Percentiles rank a stretch among this genome's conserved stretches.
phyloP scores from a whole-genome alignment of 2,888 invertebrate species.

The Macrostomum cliftonense region DNA sequence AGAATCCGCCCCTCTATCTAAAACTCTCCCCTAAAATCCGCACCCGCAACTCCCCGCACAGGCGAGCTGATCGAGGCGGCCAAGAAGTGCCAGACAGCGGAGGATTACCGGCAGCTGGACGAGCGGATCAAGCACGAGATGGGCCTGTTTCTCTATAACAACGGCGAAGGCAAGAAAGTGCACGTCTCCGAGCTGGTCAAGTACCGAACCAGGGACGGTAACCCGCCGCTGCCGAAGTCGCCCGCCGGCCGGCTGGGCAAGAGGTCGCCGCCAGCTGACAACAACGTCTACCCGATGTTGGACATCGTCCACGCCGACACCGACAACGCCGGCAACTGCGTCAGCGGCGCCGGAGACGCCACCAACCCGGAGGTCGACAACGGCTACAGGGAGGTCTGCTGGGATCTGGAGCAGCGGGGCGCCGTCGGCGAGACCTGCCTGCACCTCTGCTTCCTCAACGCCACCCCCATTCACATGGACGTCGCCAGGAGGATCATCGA shows the following conservation, averaged over 20 bases:
- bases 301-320: background rate
- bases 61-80: slow-evolving; percentile 68
- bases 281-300: slow-evolving; percentile 6
- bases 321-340: slow-evolving; percentile 15
- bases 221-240: slow-evolving; percentile 18
- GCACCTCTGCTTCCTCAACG: slow-evolving; percentile 74
- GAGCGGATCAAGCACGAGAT: slow-evolving; percentile 71
- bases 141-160: slow-evolving; percentile 75
- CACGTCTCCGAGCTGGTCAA: slow-evolving; percentile 72
- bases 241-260: background rate
- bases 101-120: slow-evolving; percentile 51
- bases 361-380: slow-evolving; percentile 19
- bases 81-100: slow-evolving; percentile 21
- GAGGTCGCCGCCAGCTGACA: slow-evolving; percentile 7
- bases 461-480: slow-evolving; percentile 73
- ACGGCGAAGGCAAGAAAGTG: slow-evolving; percentile 71
- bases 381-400: slow-evolving; percentile 64
- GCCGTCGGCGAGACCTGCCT: slow-evolving; percentile 86
- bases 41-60: background rate
- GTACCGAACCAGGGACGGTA: slow-evolving; percentile 62
- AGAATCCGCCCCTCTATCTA: no score
- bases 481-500: slow-evolving; percentile 71
- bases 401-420: slow-evolving; percentile 74
- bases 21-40: no score
- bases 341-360: slow-evolving; percentile 19